phyloP scores from a whole-genome alignment of 2,113 vertebrate species.

The Columba livia region DNA sequence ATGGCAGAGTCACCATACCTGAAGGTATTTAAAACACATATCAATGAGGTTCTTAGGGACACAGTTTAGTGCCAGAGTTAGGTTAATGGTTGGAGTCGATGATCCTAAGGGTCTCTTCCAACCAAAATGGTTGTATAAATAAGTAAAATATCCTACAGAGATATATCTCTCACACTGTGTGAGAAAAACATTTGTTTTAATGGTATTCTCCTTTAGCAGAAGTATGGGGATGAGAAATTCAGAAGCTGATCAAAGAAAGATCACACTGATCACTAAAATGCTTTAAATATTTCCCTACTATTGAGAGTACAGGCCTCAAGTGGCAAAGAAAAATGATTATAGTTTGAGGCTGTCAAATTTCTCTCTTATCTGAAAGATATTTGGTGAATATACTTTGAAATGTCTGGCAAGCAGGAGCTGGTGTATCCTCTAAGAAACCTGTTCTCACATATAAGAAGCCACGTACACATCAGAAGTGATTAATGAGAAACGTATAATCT shows the following conservation, averaged over 20 bases:
- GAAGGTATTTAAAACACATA: too few relatives aligned
- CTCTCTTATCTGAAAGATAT: slow-evolving; percentile 15
- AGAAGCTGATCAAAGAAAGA: background rate
- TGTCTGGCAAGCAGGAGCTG: background rate
- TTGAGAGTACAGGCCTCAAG: background rate
- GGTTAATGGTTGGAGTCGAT: too few relatives aligned
- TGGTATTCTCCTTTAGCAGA: background rate
- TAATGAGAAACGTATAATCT: slow-evolving; percentile 17
- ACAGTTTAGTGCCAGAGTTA: too few relatives aligned
- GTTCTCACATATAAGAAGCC: slow-evolving; percentile 47
- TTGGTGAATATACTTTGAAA: slow-evolving; percentile 37
- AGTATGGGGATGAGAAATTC: background rate
- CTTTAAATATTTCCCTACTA: slow-evolving; percentile 2
- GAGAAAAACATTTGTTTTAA: background rate
- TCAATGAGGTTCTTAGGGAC: too few relatives aligned
- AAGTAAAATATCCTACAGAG: background rate
- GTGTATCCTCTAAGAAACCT: slow-evolving; percentile 14
- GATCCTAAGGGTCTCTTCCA: too few relatives aligned
- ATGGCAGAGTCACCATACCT: too few relatives aligned
- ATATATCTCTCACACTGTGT: background rate
- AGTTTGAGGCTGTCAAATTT: slow-evolving; percentile 28
- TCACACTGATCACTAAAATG: slow-evolving; percentile 9
- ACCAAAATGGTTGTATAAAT: background rate
- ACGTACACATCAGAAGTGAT: slow-evolving; percentile 30
- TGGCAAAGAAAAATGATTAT: background rate